phyloP scores from a whole-genome alignment of 2,888 invertebrate species.

The Ischnus inquisitorius region DNA sequence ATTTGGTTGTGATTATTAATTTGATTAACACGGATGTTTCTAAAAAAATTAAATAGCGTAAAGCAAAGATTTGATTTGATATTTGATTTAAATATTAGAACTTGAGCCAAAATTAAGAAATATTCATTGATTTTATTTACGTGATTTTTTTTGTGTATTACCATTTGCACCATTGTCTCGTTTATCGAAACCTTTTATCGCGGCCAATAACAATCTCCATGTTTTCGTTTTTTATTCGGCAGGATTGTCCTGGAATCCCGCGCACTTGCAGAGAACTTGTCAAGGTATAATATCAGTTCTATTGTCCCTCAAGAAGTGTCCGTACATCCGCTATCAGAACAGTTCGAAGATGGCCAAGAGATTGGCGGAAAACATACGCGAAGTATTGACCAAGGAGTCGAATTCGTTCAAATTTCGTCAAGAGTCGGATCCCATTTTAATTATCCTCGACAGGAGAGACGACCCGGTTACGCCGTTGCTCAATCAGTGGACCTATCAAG shows the following conservation, averaged over 20 bases:
- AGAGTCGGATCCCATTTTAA: constrained; percentile 91
- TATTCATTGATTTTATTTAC: constrained; percentile 8
- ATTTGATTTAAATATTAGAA: too few species aligned
- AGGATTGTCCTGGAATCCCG: constrained; percentile 92
- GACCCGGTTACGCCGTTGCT: constrained; percentile 98
- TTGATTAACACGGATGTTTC: background rate
- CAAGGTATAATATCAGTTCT: constrained; percentile 95
- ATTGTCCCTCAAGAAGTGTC: constrained; percentile 96
- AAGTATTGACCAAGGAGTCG: constrained; percentile 95
- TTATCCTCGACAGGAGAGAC: constrained; percentile 96
- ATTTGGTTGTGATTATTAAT: too few species aligned
- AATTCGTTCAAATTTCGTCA: constrained; percentile 95
- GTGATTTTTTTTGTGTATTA: background rate
- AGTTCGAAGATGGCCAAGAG: constrained; percentile 94
- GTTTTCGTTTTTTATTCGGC: constrained; percentile 5
- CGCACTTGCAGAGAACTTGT: constrained; percentile 91
- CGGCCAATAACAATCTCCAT: background rate
- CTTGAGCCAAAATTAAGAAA: background rate
- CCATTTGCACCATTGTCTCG: too few species aligned
- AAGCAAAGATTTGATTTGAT: too few species aligned
- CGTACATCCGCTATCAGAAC: constrained; percentile 94
- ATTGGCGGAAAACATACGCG: constrained; percentile 94
- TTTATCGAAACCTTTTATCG: too few species aligned
- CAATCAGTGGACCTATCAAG: constrained; percentile 99
- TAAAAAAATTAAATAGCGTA: too few species aligned